phyloP scores from a whole-genome alignment of 1,140 invertebrate species.

The Drosophila sechellia region DNA sequence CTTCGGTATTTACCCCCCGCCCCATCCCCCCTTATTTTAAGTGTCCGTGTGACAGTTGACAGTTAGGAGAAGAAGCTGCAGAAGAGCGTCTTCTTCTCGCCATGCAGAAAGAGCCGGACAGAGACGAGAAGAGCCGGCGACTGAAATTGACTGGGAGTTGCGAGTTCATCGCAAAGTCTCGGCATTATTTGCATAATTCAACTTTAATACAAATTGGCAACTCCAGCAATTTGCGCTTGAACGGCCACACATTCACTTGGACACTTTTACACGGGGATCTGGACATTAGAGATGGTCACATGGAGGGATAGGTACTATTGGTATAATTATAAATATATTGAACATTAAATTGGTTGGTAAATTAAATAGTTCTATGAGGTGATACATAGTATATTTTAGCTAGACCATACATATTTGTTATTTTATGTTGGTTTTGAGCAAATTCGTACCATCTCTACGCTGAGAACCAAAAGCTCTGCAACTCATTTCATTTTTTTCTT shows the following conservation, averaged over 20 bases:
- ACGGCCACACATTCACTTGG: constrained; percentile 29
- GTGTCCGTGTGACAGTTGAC: constrained; percentile 70
- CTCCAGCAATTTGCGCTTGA: constrained; percentile 44
- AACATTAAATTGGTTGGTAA: background rate
- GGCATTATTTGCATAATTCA: constrained; percentile 77
- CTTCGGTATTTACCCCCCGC: constrained; percentile 1
- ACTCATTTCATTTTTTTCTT: constrained; percentile 9
- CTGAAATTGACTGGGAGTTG: constrained; percentile 46
- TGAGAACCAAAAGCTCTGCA: constrained; percentile 24
- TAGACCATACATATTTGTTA: background rate
- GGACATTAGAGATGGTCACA: constrained; percentile 13
- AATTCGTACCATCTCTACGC: constrained; percentile 16
- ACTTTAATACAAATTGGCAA: constrained; percentile 75
- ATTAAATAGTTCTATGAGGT: no score
- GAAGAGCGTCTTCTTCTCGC: background rate
- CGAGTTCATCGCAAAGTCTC: constrained; percentile 44
- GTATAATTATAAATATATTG: background rate
- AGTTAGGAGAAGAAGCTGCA: constrained; percentile 62
- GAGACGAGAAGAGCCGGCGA: background rate
- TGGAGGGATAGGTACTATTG: background rate
- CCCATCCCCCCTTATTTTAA: constrained; percentile 1
- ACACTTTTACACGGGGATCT: constrained; percentile 3
- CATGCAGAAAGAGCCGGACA: background rate
- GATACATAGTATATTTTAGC: background rate
- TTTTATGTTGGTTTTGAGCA: background rate